Base-by-base conservation (phyloP, 2,797 vertebrate genomes). In the Leucoraja ocellata region DNA sequence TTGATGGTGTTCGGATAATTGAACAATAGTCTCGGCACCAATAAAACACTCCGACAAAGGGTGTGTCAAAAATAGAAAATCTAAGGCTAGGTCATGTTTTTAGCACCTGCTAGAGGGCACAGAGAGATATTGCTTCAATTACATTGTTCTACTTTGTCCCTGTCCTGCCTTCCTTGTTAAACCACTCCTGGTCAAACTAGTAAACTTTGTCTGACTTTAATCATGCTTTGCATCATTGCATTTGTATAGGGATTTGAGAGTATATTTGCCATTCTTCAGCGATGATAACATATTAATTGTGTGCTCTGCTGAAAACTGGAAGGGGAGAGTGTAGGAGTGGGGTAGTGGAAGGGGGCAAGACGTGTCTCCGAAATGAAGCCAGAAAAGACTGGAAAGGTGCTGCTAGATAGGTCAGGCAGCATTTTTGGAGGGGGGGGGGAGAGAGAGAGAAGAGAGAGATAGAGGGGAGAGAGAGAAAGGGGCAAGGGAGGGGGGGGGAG, bases 61-160 rank as follows among this genome's bases (percentile, higher is more conserved):
- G 84, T 21, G 84, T 88, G 84, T 88, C 84, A 68, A 88, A 88
- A 88, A 88, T 88, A 88, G 84, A 88, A 88, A 65, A 65, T 65
- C 84, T 65, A 65, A 32, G 84, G 84, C 28, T 36, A 88, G 84
- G 84, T 32, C 61, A 88, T 88, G 61, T 88, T 88, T 88, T 86
- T 61, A 88, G n/a, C n/a, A 88, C 8, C 84, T 88, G 84, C 84
- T 16, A 16, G 63, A 36, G 16, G 84, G 84, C 61, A 88, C 10
- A 21, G 61, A 36, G n/a, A 88, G 63, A 68, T 88, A 32, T 32
- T 88, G 36, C 21, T 21, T 88, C n/a, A 88, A 68, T 88, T 68
- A 36, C 36, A 68, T 88, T 68, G 61, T 68, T 88, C 61, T 36
- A 65, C 25, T 88, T 88, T 88, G 61, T 88, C 84, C 63, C 84